Conservation (phyloP, 2,888 invertebrate genomes). For the Gastrophysa polygoni region DNA sequence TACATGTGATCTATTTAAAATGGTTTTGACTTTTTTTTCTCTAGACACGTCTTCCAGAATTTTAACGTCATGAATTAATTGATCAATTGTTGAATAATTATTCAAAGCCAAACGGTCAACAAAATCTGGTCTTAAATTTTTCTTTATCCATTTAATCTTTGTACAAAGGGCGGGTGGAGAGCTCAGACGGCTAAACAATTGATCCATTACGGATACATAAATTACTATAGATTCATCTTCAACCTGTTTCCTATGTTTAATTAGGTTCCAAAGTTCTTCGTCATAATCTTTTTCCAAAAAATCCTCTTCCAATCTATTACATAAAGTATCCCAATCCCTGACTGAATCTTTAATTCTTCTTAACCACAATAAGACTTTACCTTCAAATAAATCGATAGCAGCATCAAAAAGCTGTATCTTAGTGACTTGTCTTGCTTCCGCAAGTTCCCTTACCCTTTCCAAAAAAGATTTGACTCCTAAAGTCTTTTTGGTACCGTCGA, state of each 20-base stretch:
- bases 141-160: neutral
- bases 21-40: neutral
- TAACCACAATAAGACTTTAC: slow-evolving; percentile 19
- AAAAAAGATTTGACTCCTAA: slow-evolving; percentile 19
- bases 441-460: slow-evolving; percentile 20
- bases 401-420: slow-evolving; percentile 9
- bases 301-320: slow-evolving; percentile 5
- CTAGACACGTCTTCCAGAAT: neutral
- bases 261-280: slow-evolving; percentile 12
- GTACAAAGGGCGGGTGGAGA: neutral
- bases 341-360: slow-evolving; percentile 5
- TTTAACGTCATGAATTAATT: neutral
- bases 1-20: neutral
- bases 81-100: neutral
- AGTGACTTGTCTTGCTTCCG: slow-evolving; percentile 16
- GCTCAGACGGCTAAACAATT: neutral
- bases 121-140: neutral
- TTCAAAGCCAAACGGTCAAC: neutral
- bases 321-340: slow-evolving; percentile 19
- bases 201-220: neutral
- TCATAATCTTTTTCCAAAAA: slow-evolving; percentile 21
- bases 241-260: slow-evolving; percentile 8
- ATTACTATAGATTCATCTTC: neutral
- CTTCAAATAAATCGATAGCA: slow-evolving; percentile 19
- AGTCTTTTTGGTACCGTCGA: slow-evolving; percentile 13